Base-by-base conservation (phyloP, 2,797 vertebrate genomes). In the Esox masquinongy region DNA sequence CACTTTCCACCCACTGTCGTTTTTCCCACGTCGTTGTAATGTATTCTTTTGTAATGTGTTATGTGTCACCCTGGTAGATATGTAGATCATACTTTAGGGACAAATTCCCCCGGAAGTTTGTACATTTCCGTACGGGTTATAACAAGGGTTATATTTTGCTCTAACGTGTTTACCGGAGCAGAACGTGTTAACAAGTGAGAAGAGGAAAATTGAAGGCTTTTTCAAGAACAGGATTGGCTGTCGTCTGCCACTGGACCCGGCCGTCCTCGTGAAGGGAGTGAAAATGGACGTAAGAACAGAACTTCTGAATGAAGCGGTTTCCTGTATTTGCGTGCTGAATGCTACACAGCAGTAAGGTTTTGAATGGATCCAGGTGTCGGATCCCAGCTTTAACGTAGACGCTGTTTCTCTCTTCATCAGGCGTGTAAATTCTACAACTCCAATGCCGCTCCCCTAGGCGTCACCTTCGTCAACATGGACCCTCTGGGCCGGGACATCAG, bases 401-500 rank as follows among this genome's bases (percentile, higher is more conserved):
- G 1, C 66, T 77, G 43, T 26, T 1, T 81, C 17, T 77, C 49
- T 56, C 34, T 59, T 24, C 36, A 51, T 79, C 31, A 98, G 97
- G 94, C 95, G 82, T 98, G 95, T 80, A 97, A 93, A 80, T 94
- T 97, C 82, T 97, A 96, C 92, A 97, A 94, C 86, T 97, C 97
- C 73, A 97, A 98, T 0, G 93, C 97, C 0, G 96, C 95, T 12
- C 97, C 97, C 19, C 90, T 98, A 78, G 95, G 95, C 82, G 92
- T 98, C 5, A 92, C 96, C 73, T 98, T 98, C 90, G 91, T 95
- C 86, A 96, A 96, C 1, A 90, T 93, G 1, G 97, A 98, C 82
- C 93, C 95, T 0, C 87, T 96, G 24, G 96, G 95, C 2, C 95
- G 92, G 79, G 95, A 95, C 53, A 84, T 97, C 89, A 90, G 93